Evolutionary conservation across 2,888 invertebrate genomes (phyloP), one percentile per base, ranked within the genome.

Genomic region (Arctia plantaginis): DNA sequence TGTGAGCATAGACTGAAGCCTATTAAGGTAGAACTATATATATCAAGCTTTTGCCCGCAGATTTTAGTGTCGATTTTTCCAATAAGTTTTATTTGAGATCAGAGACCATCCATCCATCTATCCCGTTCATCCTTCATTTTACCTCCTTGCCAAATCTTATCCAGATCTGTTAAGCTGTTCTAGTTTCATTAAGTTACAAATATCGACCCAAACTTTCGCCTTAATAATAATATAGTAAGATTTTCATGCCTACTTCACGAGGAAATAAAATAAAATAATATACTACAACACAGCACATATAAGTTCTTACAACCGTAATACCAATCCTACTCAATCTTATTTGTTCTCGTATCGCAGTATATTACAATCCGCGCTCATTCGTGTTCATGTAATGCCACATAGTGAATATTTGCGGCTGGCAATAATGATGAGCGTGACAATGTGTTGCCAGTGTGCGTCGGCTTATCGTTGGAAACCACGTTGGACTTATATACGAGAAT

Each of bases 401-500:
- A 67, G 75, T 70, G 77, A 76, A 81, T 82, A 75, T 79, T 73
- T 82, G 72, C 62, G 72, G 70, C 66, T 72, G 75, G 72, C 75
- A 76, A 70, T 73, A 72, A 75, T 72, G 72, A 77, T 76, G 77
- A 39, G 66, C 66, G 47, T 68, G 66, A 75, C 71, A 75, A 66
- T 18, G 74, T 72, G 73, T 75, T 13, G 64, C 69, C 67, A 64
- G 59, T 41, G 72, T 82, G 76, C 67, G 30, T 41, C 30, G 41
- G 77, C 79, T 83, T 83, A 83, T 83, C 81, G 64, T 66, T 18
- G n/a, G n/a, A 10, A n/a, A 77, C 62, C 83, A 82, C 76, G 66
- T 78, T 51, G 72, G 27, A 41, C 44, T 35, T 41, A 35, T 59
- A 72, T 55, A 72, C 33, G 72, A 33, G 67, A 59, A 65, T 72